Conservation (phyloP, 2,888 invertebrate species). For the Dolomedes plantarius region DNA sequence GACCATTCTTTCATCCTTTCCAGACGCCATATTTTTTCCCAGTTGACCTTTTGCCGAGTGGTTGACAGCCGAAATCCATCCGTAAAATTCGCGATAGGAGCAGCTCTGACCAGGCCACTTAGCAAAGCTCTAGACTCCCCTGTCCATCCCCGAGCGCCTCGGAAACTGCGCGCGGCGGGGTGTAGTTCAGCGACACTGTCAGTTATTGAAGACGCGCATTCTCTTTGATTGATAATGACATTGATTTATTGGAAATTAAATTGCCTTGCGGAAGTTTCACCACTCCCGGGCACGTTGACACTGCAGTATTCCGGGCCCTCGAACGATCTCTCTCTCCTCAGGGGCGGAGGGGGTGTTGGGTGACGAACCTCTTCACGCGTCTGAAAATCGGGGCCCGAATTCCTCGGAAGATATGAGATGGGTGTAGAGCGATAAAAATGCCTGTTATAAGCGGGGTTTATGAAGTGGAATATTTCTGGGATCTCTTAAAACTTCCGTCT, state of each 20-base stretch:
- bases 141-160: background rate
- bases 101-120: background rate
- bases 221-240: conserved; percentile 58
- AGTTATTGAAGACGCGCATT: conserved; percentile 34
- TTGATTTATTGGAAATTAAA: conserved; percentile 66
- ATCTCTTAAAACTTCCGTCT: too few species aligned
- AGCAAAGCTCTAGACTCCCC: background rate
- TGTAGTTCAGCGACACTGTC: conserved; percentile 50
- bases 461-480: too few species aligned
- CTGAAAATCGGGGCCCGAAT: background rate
- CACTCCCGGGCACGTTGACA: conserved; percentile 33
- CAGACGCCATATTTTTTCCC: background rate
- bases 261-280: conserved; percentile 34
- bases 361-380: conserved; percentile 2
- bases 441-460: background rate
- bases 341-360: background rate
- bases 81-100: background rate
- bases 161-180: conserved; percentile 14
- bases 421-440: background rate
- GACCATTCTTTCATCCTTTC: background rate
- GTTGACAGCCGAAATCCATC: conserved; percentile 9
- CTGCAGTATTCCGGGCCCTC: background rate
- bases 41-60: conserved; percentile 10
- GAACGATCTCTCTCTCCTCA: background rate
- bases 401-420: background rate